Evolutionary conservation across 37 sponge, comb jelly and placozoan genomes (phyloP).

Genomic region (Agelas oroides): DNA sequence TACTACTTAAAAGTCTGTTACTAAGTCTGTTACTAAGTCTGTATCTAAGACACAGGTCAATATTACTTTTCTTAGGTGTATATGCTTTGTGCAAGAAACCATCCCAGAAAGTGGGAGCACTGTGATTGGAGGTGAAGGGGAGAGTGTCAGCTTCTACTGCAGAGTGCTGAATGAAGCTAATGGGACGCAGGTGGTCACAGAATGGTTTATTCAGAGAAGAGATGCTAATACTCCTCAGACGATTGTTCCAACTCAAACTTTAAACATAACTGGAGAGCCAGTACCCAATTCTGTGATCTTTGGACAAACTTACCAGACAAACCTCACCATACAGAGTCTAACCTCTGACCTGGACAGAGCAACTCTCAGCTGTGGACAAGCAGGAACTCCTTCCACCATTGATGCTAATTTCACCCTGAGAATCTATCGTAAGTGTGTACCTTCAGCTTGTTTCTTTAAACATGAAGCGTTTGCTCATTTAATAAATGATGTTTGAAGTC

Average conservation of each 20-base stretch:
- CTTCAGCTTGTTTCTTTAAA: background rate
- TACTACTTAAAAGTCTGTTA: no score
- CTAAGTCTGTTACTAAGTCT: no score
- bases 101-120: no score
- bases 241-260: background rate
- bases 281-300: background rate
- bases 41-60: no score
- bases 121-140: no score
- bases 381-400: background rate
- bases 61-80: no score
- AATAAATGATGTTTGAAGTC: background rate
- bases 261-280: background rate
- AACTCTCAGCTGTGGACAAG: background rate
- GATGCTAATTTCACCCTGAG: background rate
- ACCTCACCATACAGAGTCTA: constrained; percentile 3
- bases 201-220: background rate
- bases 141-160: background rate
- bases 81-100: no score
- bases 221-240: background rate
- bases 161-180: background rate
- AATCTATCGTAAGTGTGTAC: constrained; percentile 2
- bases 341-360: background rate
- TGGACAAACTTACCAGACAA: background rate
- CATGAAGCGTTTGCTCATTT: background rate
- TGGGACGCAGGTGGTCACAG: background rate